phyloP scores from a whole-genome alignment of 64 coral and sea anemone genomes.

The Actinia equina region DNA sequence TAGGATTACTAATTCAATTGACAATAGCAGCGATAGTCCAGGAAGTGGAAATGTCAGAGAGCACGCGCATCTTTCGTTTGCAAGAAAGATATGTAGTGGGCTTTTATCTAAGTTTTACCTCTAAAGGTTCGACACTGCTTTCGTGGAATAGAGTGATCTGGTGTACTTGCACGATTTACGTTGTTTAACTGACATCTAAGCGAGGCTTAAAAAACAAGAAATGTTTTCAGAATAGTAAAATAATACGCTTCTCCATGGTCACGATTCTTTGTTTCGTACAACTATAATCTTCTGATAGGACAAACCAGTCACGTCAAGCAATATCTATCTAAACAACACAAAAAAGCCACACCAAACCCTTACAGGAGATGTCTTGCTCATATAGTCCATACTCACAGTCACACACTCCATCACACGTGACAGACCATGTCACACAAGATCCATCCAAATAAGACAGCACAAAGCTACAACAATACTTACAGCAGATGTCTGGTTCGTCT shows the following conservation, averaged over 20 bases:
- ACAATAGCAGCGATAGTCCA: too few relatives aligned
- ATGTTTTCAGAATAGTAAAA: too few relatives aligned
- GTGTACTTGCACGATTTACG: background rate
- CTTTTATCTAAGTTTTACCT: background rate
- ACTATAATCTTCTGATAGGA: too few relatives aligned
- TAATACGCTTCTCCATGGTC: background rate
- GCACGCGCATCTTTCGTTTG: background rate
- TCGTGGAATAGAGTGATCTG: background rate
- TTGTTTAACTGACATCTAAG: background rate
- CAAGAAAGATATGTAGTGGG: background rate
- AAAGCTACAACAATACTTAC: too few relatives aligned
- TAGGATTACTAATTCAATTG: background rate
- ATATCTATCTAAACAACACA: background rate
- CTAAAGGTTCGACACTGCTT: background rate
- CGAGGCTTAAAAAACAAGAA: conserved; percentile 18
- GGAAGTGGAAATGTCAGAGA: background rate
- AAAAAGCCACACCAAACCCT: too few relatives aligned
- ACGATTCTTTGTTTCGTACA: background rate
- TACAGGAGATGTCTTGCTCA: too few relatives aligned
- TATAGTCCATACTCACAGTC: too few relatives aligned
- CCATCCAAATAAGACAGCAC: too few relatives aligned
- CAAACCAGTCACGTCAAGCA: too few relatives aligned
- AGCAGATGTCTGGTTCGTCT: too few relatives aligned
- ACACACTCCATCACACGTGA: too few relatives aligned
- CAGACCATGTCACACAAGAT: too few relatives aligned